A percentile compares a stretch with the other conserved stretches of the same genome.
Conservation (phyloP, 2,888 invertebrate genomes). For the Formica aserva region DNA sequence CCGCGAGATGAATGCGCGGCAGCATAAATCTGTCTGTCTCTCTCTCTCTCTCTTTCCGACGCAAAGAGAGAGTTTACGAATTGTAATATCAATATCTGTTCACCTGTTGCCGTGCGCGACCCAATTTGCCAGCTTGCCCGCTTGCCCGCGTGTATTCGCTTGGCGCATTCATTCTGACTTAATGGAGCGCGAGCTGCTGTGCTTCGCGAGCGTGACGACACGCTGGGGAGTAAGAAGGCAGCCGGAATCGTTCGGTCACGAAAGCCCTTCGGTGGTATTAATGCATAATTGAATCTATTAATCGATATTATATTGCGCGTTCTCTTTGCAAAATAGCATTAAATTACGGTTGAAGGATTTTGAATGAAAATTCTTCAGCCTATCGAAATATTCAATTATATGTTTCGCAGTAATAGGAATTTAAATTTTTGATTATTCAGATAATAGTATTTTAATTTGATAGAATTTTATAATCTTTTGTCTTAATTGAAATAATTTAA, state of each 20-base stretch:
- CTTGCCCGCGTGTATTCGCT: constrained; percentile 30
- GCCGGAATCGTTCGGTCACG: constrained; percentile 40
- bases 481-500: neutral
- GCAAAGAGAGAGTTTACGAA: constrained; percentile 58
- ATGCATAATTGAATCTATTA: constrained; percentile 47
- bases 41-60: constrained; percentile 18
- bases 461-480: neutral
- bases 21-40: constrained; percentile 68
- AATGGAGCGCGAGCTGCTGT: constrained; percentile 48
- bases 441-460: neutral
- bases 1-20: constrained; percentile 57
- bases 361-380: neutral
- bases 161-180: constrained; percentile 49
- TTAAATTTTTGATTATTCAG: neutral
- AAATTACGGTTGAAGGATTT: constrained; percentile 35
- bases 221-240: constrained; percentile 49
- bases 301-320: constrained; percentile 39
- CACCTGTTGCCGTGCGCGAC: constrained; percentile 69
- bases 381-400: constrained; percentile 11
- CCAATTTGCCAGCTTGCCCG: constrained; percentile 40
- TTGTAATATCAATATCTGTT: constrained; percentile 73
- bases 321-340: constrained; percentile 26
- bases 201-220: constrained; percentile 45
- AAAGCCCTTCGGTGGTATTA: constrained; percentile 49
- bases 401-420: neutral